Conservation (phyloP, 2,113 vertebrate species). For the Cyprinodon variegatus region DNA sequence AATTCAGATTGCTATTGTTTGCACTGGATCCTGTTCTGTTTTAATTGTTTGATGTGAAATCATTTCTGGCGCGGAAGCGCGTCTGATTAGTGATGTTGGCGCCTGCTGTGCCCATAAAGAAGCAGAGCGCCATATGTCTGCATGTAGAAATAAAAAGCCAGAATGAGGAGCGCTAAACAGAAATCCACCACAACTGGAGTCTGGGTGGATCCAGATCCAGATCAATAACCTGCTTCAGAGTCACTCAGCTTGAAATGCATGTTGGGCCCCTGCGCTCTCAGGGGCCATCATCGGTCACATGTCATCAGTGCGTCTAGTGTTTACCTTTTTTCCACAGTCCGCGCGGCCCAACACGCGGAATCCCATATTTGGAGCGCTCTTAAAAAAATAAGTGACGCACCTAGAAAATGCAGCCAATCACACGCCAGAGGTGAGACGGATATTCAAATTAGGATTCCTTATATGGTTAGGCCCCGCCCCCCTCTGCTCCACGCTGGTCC, state of each 20-base stretch:
- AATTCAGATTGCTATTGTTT: not conserved
- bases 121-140: slow-evolving; percentile 35
- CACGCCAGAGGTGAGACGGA: slow-evolving; percentile 13
- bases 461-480: slow-evolving; percentile 69
- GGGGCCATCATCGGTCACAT: not conserved
- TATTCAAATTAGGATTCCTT: slow-evolving; percentile 68
- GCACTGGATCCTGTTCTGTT: not conserved
- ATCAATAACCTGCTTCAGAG: not conserved
- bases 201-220: too few species aligned
- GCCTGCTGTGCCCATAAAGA: not conserved
- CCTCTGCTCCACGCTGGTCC: slow-evolving; percentile 58
- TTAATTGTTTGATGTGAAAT: slow-evolving; percentile 16
- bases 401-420: slow-evolving; percentile 61
- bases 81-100: slow-evolving; percentile 10
- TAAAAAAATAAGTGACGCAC: slow-evolving; percentile 57
- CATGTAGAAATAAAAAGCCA: not conserved
- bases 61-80: slow-evolving; percentile 1
- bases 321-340: slow-evolving; percentile 20
- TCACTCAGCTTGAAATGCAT: not conserved
- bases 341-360: slow-evolving; percentile 53
- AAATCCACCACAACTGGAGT: too few species aligned
- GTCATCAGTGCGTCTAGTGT: not conserved
- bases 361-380: slow-evolving; percentile 53
- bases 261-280: not conserved
- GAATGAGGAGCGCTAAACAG: too few species aligned